Base-by-base conservation (phyloP, 2,797 vertebrate species). In the Lagorchestes hirsutus region DNA sequence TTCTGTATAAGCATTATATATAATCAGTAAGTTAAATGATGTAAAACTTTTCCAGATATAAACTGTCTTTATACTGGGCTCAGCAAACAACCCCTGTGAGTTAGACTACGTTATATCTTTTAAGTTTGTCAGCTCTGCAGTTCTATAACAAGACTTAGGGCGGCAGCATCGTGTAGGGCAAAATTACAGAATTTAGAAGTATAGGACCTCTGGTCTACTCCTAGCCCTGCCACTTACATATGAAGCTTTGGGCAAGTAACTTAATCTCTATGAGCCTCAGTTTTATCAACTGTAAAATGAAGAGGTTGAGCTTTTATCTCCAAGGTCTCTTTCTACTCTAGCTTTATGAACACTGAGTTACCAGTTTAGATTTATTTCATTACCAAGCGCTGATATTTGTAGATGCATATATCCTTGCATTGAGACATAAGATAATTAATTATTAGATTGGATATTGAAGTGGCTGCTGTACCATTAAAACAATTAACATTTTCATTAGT, bases 31-130 rank as follows among this genome's bases (percentile, higher is more conserved):
- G 13, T 95, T 96, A 24, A 24, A n/a, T 91, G 4, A 34, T 31
- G 87, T n/a, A 40, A 93, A 87, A 27, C 96, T 95, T 96, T 94
- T 62, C 54, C 92, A 0, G 93, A 92, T 91, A 94, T 92, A 95
- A 59, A 95, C 94, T 94, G 46, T 67, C 50, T 58, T 91, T 91
- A n/a, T 55, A 96, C 34, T 91, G 9, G 54, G 22, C 91, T 90
- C 96, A 96, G 58, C 95, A 54, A 95, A 6, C 52, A 92, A 59
- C 29, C 94, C 27, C 55, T 95, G 0, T 93, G 40, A 95, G 91
- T 92, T 96, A 94, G 27, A 56, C 95, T 54, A 22, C 55, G 14
- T 50, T 93, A 90, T 54, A 93, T 92, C 74, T 82, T 82, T 82
- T 46, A 82, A 46, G 74, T 82, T 82, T 82, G n/a, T 50, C 22